A percentile compares a stretch with the other conserved stretches of the same genome.
Conservation (phyloP, 2,113 vertebrate genomes). For the Podarcis cretensis region DNA sequence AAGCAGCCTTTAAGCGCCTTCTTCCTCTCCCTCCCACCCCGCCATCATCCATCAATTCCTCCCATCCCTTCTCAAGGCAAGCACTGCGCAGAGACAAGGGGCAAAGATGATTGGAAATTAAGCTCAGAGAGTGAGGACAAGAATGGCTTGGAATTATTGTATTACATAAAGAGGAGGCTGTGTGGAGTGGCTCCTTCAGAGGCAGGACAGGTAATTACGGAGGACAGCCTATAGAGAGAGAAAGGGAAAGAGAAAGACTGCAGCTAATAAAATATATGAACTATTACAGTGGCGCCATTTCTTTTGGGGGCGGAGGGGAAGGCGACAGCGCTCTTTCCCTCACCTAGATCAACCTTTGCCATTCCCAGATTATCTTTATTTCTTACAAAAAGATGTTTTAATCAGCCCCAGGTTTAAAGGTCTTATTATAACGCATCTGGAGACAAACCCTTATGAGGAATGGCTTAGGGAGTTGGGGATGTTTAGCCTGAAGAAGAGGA, state of each 20-base stretch:
- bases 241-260: not conserved
- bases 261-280: not conserved
- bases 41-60: not conserved
- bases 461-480: no score
- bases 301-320: not conserved
- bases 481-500: no score
- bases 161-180: not conserved
- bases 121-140: not conserved
- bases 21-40: not conserved
- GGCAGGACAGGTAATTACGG: not conserved
- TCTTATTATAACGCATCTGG: no score
- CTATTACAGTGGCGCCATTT: not conserved
- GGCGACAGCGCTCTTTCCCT: not conserved
- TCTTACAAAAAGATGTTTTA: no score
- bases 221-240: not conserved
- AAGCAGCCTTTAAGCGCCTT: not conserved
- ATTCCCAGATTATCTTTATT: not conserved
- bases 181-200: not conserved
- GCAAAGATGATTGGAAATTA: not conserved
- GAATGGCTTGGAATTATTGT: not conserved
- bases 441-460: no score
- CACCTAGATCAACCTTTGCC: not conserved
- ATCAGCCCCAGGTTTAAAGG: no score
- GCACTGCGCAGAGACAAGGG: not conserved
- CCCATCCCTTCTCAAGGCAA: not conserved